Percentiles rank a stretch among this genome's conserved stretches.
These are phyloP conservation scores for Porites evermanni DNA, from an alignment of 92 coral and sea anemone species.

Conservation along the genomic window DNA sequence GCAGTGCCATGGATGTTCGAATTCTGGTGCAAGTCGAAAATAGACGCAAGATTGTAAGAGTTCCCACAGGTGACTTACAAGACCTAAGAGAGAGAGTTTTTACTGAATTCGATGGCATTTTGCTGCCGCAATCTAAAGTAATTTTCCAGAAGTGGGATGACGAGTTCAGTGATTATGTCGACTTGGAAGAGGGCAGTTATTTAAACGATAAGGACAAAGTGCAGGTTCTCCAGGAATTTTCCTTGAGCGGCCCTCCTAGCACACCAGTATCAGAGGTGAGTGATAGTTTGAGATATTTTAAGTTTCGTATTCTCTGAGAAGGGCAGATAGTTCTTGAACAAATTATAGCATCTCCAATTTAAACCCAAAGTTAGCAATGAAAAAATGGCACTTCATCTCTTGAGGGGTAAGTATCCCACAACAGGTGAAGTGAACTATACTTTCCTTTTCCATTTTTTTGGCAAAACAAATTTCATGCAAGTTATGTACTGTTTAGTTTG, in stretches of 20 bases:
- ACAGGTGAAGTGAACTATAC: too few relatives aligned
- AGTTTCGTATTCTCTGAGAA: too few relatives aligned
- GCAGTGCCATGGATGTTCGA: background rate
- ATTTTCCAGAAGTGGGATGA: conserved; percentile 21
- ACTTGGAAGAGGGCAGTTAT: background rate
- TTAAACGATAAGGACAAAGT: conserved; percentile 22
- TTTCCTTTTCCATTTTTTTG: too few relatives aligned
- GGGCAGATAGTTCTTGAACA: too few relatives aligned
- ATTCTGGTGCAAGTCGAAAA: conserved; percentile 5
- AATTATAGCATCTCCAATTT: too few relatives aligned
- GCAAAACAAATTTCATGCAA: too few relatives aligned
- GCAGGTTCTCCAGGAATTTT: conserved; percentile 11
- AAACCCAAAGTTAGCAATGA: too few relatives aligned
- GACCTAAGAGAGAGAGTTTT: conserved; percentile 5
- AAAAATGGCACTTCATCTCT: too few relatives aligned
- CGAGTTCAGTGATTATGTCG: conserved; percentile 6
- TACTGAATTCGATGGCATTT: conserved; percentile 10
- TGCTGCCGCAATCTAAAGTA: background rate
- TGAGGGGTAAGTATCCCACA: too few relatives aligned
- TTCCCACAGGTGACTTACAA: background rate
- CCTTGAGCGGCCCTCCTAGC: background rate
- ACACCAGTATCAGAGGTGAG: conserved; percentile 13
- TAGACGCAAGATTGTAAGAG: conserved; percentile 3
- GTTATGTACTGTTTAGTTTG: too few relatives aligned
- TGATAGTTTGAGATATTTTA: background rate